Evolutionary conservation across 2,113 vertebrate species (phyloP).

Genomic region (Thermophis baileyi): DNA sequence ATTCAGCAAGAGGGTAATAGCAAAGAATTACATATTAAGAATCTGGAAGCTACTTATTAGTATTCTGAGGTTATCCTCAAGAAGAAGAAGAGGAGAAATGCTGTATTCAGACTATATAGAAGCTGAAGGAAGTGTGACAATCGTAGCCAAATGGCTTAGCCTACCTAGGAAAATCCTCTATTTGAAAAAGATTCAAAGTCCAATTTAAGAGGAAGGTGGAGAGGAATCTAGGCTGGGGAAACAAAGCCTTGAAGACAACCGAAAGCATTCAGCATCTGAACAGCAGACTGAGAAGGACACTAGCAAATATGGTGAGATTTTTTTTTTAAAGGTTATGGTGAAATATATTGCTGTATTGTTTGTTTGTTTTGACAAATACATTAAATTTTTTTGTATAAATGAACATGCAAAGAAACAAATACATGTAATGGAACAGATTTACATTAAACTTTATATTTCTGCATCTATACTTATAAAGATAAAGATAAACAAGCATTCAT

Average conservation of each 20-base stretch:
- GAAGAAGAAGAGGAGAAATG: neutral
- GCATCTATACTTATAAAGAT: neutral
- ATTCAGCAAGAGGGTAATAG: neutral
- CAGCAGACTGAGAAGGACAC: neutral
- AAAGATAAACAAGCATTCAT: neutral
- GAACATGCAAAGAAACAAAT: neutral
- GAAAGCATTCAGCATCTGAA: neutral
- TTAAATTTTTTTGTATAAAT: neutral
- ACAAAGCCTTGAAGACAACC: neutral
- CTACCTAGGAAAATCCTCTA: neutral
- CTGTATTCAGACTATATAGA: neutral
- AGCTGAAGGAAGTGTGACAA: neutral
- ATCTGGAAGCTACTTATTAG: neutral
- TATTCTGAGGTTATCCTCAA: neutral
- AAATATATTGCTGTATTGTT: neutral
- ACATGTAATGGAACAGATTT: neutral
- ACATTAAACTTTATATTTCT: neutral
- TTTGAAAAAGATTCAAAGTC: neutral
- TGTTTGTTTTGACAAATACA: neutral
- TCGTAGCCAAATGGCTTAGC: neutral
- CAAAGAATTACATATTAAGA: neutral
- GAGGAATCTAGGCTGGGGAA: neutral
- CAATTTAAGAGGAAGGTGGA: neutral
- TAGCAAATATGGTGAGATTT: neutral
- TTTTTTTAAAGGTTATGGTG: neutral